These are phyloP conservation scores for Pedetes capensis DNA, from an alignment of 2,113 vertebrate species.

Conservation along the genomic window DNA sequence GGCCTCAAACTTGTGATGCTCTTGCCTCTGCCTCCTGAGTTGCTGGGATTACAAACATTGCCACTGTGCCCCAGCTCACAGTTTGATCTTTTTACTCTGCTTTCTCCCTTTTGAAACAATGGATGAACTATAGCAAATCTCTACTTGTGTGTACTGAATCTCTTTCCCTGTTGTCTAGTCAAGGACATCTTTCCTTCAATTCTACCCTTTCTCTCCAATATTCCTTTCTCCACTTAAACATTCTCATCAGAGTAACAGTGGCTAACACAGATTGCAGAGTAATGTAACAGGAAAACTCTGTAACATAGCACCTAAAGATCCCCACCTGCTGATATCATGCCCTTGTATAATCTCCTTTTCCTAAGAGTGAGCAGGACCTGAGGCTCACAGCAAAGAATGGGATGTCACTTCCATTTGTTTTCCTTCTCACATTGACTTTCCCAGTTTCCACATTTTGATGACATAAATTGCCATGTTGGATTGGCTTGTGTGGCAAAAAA, in stretches of 20 bases:
- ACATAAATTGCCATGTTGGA: neutral
- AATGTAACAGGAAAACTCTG: neutral
- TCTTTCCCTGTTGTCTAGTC: neutral
- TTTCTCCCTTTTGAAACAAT: neutral
- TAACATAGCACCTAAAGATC: neutral
- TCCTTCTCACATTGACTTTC: neutral
- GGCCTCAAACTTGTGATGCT: no score
- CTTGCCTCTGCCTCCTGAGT: no score
- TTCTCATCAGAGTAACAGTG: neutral
- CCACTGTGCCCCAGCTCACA: no score
- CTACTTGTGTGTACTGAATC: neutral
- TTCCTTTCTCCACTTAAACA: neutral
- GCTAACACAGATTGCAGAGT: neutral
- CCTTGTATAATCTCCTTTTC: neutral
- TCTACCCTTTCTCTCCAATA: neutral
- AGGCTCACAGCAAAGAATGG: neutral
- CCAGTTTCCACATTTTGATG: neutral
- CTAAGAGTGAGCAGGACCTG: neutral
- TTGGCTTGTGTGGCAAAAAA: neutral
- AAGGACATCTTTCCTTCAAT: neutral
- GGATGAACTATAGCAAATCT: neutral
- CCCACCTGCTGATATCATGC: neutral
- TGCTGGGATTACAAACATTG: no score
- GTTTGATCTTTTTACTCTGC: neutral
- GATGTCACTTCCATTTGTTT: neutral